Conservation (phyloP, 1,140 invertebrate genomes). For the Microplitis mediator region DNA sequence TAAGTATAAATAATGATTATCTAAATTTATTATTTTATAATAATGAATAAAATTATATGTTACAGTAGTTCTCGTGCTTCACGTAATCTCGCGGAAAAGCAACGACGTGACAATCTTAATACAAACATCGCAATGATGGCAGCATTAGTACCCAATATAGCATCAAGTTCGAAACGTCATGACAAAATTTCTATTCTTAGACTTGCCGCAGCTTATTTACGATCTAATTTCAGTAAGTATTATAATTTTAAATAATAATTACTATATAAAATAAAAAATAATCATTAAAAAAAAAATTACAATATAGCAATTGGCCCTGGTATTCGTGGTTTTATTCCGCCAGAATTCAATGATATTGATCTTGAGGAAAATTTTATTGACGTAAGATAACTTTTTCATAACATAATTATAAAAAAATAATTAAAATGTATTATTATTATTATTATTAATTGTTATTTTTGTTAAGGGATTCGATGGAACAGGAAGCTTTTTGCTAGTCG, state of each 20-base stretch:
- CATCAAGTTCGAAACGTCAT: conserved; percentile 77
- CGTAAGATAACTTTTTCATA: conserved; percentile 38
- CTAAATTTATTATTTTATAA: too few relatives aligned
- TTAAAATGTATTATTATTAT: neutral
- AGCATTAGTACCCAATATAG: conserved; percentile 80
- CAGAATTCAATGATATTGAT: conserved; percentile 44
- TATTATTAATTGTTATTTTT: conserved; percentile 27
- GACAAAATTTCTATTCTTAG: conserved; percentile 90
- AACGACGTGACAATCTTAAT: conserved; percentile 87
- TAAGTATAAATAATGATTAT: too few relatives aligned
- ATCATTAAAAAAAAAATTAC: neutral
- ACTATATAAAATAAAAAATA: neutral
- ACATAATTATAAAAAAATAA: conserved; percentile 10
- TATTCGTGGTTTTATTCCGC: conserved; percentile 39
- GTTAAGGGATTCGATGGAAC: conserved; percentile 66
- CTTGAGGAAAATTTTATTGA: conserved; percentile 51
- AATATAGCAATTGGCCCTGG: conserved; percentile 47
- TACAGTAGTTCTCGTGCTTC: conserved; percentile 76
- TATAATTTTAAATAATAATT: neutral
- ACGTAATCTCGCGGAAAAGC: conserved; percentile 86
- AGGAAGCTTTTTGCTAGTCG: conserved; percentile 77
- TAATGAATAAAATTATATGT: conserved; percentile 9
- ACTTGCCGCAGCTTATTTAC: conserved; percentile 78
- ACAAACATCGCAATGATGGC: conserved; percentile 83
- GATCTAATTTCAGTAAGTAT: conserved; percentile 68